Percentiles rank a stretch among this genome's conserved stretches.
Evolutionary conservation across 2,797 vertebrate species (phyloP).

Genomic region (Chaenodraco wilsoni): DNA sequence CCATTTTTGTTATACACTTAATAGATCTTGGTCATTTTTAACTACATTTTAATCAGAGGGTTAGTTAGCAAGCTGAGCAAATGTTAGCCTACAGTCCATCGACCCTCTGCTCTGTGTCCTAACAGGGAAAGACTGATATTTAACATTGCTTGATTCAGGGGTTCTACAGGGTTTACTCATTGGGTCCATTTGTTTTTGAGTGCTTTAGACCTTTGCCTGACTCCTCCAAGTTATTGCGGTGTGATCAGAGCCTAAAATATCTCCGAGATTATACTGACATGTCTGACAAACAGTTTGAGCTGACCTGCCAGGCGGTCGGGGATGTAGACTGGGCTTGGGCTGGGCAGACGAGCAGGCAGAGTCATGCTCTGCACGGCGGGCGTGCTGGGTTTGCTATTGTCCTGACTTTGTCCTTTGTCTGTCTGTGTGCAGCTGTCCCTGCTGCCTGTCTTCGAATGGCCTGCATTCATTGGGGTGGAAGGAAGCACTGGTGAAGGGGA

Average conservation of each 20-base stretch:
- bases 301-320: conserved; percentile 90
- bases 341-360: conserved; percentile 82
- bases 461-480: conserved; percentile 84
- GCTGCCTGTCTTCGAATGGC: conserved; percentile 96
- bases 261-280: background rate
- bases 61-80: no score
- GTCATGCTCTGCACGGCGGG: conserved; percentile 82
- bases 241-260: background rate
- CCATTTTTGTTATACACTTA: no score
- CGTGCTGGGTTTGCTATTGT: conserved; percentile 85
- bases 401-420: conserved; percentile 87
- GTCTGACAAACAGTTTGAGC: background rate
- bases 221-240: background rate
- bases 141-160: no score
- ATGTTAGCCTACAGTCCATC: no score
- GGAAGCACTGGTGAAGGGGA: conserved; percentile 94
- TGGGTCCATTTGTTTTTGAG: no score
- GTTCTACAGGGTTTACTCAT: no score
- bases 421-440: conserved; percentile 98
- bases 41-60: no score
- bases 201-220: no score
- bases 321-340: conserved; percentile 86
- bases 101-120: no score
- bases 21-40: no score
- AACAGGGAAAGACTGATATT: no score